These are phyloP conservation scores for Montifringilla adamsi DNA, from an alignment of 2,113 vertebrate species.

Conservation along the genomic window DNA sequence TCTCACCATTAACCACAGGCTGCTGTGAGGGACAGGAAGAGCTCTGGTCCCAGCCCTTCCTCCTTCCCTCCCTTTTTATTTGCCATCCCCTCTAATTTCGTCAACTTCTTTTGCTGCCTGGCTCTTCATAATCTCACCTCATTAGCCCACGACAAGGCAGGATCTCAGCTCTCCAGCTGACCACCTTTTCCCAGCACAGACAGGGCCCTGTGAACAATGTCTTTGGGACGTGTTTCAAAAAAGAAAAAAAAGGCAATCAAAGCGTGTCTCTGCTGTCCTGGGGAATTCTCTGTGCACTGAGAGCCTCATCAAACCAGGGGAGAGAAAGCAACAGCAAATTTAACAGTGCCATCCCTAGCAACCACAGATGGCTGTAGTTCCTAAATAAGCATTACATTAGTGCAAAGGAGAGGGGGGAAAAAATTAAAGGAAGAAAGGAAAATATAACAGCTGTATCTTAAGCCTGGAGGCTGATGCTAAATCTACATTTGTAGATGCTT, in stretches of 20 bases:
- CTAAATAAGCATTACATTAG: slow-evolving; percentile 80
- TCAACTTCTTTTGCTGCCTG: not conserved
- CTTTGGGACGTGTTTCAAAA: not conserved
- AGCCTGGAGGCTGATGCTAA: slow-evolving; percentile 58
- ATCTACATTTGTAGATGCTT: slow-evolving; percentile 59
- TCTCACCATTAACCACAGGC: fast-evolving
- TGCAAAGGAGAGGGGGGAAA: slow-evolving; percentile 25
- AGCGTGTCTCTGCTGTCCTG: slow-evolving; percentile 26
- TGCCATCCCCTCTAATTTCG: not conserved
- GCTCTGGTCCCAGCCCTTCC: not conserved
- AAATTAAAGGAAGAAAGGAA: slow-evolving; percentile 54
- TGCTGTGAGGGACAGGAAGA: not conserved
- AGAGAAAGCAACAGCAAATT: slow-evolving; percentile 51
- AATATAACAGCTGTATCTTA: slow-evolving; percentile 61
- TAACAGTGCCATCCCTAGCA: slow-evolving; percentile 59
- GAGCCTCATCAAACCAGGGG: slow-evolving; percentile 51
- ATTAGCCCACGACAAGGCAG: not conserved
- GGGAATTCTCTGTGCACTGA: slow-evolving; percentile 49
- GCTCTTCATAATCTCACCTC: not conserved
- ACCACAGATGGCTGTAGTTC: slow-evolving; percentile 71
- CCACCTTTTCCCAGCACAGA: not conserved
- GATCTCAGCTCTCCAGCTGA: not conserved
- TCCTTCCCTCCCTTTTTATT: not conserved
- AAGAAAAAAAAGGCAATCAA: slow-evolving; percentile 51
- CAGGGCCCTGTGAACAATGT: not conserved